phyloP scores from a whole-genome alignment of 64 coral and sea anemone genomes.

The Trachythela sp. region DNA sequence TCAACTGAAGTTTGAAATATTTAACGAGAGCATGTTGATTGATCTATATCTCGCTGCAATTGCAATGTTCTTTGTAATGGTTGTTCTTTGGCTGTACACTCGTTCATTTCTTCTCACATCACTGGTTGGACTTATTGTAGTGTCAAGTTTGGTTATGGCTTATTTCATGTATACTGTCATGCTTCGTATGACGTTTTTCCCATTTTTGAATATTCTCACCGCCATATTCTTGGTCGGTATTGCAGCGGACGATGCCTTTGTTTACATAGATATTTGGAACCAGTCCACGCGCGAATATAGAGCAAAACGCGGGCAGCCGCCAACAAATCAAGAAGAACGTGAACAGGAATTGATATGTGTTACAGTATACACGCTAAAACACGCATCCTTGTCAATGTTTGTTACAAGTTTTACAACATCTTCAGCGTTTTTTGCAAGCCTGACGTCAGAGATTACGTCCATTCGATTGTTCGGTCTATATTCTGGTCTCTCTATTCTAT shows the following conservation, averaged over 20 bases:
- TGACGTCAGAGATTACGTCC: slow-evolving; percentile 81
- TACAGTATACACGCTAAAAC: slow-evolving; percentile 66
- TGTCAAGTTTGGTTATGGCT: slow-evolving; percentile 71
- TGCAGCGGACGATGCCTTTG: neutral
- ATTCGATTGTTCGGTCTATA: slow-evolving; percentile 95
- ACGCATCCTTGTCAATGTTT: slow-evolving; percentile 94
- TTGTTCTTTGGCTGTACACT: slow-evolving; percentile 91
- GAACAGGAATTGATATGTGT: slow-evolving; percentile 7
- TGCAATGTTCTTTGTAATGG: slow-evolving; percentile 60
- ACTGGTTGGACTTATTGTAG: slow-evolving; percentile 60
- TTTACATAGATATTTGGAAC: neutral
- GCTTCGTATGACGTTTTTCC: slow-evolving; percentile 71
- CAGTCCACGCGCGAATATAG: neutral
- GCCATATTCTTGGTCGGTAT: neutral
- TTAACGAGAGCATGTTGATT: slow-evolving; percentile 59
- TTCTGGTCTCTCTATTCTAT: slow-evolving; percentile 78
- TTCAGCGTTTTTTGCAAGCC: slow-evolving; percentile 80
- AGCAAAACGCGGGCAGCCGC: neutral
- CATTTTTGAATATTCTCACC: slow-evolving; percentile 39
- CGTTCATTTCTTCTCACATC: slow-evolving; percentile 81
- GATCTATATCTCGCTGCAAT: slow-evolving; percentile 78
- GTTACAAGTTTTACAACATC: slow-evolving; percentile 93
- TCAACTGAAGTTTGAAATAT: slow-evolving; percentile 80
- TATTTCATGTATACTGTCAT: slow-evolving; percentile 87
- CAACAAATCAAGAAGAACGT: neutral